phyloP scores from a whole-genome alignment of 2,113 vertebrate genomes.

The Excalfactoria chinensis region DNA sequence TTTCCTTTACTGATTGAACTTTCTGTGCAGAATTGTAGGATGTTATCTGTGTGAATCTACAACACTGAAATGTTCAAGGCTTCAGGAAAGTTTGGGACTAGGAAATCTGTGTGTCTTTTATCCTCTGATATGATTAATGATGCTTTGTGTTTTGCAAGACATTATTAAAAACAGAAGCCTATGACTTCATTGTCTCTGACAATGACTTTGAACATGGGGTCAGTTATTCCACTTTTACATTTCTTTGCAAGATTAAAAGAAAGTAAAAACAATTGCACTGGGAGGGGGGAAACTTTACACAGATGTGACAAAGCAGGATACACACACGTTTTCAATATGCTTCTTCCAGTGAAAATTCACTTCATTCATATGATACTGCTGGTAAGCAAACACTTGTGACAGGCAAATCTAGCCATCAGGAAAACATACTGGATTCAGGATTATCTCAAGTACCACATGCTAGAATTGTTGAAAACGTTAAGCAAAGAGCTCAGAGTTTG shows the following conservation, averaged over 20 bases:
- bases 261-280: slow-evolving; percentile 80
- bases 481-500: slow-evolving; percentile 22
- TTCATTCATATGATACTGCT: slow-evolving; percentile 74
- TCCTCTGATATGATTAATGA: slow-evolving; percentile 81
- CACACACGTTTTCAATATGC: slow-evolving; percentile 84
- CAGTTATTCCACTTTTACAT: slow-evolving; percentile 79
- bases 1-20: slow-evolving; percentile 44
- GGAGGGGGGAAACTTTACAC: slow-evolving; percentile 61
- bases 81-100: slow-evolving; percentile 62
- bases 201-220: slow-evolving; percentile 82
- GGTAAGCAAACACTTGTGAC: slow-evolving; percentile 79
- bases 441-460: slow-evolving; percentile 62
- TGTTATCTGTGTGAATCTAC: slow-evolving; percentile 73
- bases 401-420: slow-evolving; percentile 73
- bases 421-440: slow-evolving; percentile 74
- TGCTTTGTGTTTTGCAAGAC: slow-evolving; percentile 77
- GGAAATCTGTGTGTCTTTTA: slow-evolving; percentile 80
- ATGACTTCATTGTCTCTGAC: slow-evolving; percentile 83
- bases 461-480: slow-evolving; percentile 72
- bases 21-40: slow-evolving; percentile 54
- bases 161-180: slow-evolving; percentile 85
- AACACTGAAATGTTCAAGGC: slow-evolving; percentile 54
- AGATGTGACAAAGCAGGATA: slow-evolving; percentile 76
- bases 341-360: slow-evolving; percentile 77
- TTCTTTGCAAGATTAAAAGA: slow-evolving; percentile 83